These are phyloP conservation scores for Nemoura dubitans DNA, from an alignment of 2,888 invertebrate genomes.

Conservation along the genomic window DNA sequence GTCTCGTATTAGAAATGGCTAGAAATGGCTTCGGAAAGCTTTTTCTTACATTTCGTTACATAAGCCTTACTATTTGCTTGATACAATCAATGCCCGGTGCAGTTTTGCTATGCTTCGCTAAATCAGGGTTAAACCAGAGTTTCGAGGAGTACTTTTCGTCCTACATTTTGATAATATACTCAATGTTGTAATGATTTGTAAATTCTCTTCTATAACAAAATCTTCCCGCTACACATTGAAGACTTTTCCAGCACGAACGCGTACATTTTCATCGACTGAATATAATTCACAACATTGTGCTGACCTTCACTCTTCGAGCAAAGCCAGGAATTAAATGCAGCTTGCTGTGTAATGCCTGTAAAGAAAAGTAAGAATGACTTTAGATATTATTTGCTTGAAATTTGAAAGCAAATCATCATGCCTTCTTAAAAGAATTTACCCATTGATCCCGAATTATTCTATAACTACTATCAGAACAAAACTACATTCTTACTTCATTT, in stretches of 20 bases:
- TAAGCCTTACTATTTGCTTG: conserved; percentile 5
- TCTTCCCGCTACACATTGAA: not conserved
- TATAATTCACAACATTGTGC: not conserved
- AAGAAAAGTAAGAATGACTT: not conserved
- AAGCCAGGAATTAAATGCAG: not conserved
- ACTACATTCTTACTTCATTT: not conserved
- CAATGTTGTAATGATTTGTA: not conserved
- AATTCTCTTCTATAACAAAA: not conserved
- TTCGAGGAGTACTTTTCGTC: not conserved
- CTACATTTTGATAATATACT: conserved; percentile 7
- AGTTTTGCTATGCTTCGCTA: not conserved
- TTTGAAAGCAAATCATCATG: not conserved
- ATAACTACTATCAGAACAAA: not conserved
- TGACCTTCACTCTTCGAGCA: not conserved
- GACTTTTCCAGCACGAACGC: not conserved
- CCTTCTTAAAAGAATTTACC: conserved; percentile 7
- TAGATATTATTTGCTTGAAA: not conserved
- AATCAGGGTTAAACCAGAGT: not conserved
- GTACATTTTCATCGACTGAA: not conserved
- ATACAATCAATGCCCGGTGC: not conserved
- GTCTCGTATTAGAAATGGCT: not conserved
- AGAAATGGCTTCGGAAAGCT: not conserved
- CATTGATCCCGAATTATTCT: not conserved
- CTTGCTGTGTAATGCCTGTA: not conserved
- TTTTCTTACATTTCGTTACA: not conserved